Conservation (phyloP, 2,888 invertebrate species). For the Tetragnatha montana region DNA sequence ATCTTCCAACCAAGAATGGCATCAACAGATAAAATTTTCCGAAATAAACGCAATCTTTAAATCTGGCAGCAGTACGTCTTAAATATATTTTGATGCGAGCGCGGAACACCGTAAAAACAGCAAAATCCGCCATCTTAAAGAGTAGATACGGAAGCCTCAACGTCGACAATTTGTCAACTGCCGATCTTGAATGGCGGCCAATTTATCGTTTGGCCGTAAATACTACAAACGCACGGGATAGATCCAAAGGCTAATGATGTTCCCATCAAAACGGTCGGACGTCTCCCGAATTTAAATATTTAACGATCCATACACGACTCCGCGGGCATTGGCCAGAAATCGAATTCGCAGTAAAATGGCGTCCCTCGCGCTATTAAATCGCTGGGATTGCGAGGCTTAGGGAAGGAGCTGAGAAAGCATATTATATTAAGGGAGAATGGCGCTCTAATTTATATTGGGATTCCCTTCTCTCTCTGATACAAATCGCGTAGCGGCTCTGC, state of each 20-base stretch:
- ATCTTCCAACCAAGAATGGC: neutral
- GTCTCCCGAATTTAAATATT: constrained; percentile 49
- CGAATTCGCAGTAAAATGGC: neutral
- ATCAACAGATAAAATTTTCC: neutral
- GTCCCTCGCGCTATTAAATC: neutral
- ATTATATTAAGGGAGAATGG: neutral
- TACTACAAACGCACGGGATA: constrained; percentile 17
- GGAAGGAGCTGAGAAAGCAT: neutral
- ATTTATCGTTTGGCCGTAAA: constrained; percentile 19
- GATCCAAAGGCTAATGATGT: constrained; percentile 38
- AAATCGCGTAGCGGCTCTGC: no score
- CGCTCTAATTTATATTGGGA: neutral
- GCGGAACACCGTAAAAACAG: neutral
- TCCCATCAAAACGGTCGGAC: constrained; percentile 25
- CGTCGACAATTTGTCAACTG: constrained; percentile 27
- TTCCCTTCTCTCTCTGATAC: no score
- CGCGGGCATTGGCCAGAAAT: neutral
- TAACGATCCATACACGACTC: constrained; percentile 28
- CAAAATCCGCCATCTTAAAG: neutral
- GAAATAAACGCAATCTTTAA: neutral
- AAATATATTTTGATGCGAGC: constrained; percentile 42
- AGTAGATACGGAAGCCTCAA: constrained; percentile 6
- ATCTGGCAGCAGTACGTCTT: neutral
- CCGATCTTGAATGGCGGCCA: constrained; percentile 34
- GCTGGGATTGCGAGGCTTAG: neutral